A percentile compares a stretch with the other conserved stretches of the same genome.
phyloP scores from a whole-genome alignment of 2,888 invertebrate species.

The Campaea margaritaria region DNA sequence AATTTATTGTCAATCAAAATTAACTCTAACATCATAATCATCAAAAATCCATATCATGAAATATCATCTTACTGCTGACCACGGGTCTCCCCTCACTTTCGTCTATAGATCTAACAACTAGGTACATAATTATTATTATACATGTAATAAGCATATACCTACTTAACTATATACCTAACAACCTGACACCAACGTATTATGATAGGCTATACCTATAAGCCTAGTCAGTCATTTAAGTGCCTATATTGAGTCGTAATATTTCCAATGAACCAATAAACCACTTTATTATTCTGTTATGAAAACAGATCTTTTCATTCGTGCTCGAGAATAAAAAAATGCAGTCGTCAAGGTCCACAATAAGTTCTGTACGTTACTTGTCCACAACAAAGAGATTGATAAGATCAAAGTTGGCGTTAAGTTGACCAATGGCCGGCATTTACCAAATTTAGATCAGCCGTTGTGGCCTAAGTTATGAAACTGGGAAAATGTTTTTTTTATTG shows the following conservation, averaged over 20 bases:
- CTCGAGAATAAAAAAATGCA: conserved; percentile 21
- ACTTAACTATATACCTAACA: no score
- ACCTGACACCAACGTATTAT: no score
- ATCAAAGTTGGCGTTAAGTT: conserved; percentile 44
- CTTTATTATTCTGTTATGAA: conserved; percentile 19
- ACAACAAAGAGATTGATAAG: conserved; percentile 43
- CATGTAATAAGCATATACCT: no score
- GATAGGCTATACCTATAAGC: no score
- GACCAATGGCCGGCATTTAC: conserved; percentile 48
- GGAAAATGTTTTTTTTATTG: conserved; percentile 15
- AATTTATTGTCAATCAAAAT: no score
- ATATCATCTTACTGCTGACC: no score
- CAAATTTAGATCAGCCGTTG: conserved; percentile 37
- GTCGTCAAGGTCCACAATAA: conserved; percentile 36
- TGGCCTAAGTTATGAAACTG: conserved; percentile 25
- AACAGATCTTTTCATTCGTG: conserved; percentile 18
- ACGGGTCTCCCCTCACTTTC: no score
- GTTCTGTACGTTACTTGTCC: conserved; percentile 35
- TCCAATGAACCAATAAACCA: background rate
- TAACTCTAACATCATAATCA: no score
- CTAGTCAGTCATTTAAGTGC: no score
- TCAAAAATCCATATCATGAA: no score
- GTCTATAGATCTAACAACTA: no score
- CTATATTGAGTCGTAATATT: background rate
- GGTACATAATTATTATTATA: no score